Percentiles rank a stretch among this genome's conserved stretches.
Evolutionary conservation across 1,140 invertebrate species (phyloP).

Genomic region (Popillia japonica): DNA sequence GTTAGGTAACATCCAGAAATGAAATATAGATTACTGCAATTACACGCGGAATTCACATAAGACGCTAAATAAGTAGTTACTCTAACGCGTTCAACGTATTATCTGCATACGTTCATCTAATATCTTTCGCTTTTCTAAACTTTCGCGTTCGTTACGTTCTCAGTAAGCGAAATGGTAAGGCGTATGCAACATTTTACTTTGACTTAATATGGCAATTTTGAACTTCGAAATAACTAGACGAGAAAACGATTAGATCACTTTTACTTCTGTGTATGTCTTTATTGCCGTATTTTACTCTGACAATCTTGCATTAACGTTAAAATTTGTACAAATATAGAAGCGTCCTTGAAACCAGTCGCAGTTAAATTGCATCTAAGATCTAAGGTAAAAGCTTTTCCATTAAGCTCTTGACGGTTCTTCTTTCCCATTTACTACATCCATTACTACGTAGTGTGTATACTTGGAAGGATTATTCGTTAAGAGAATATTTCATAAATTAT

Average conservation of each 20-base stretch:
- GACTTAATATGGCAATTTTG: not conserved
- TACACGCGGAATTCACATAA: slow-evolving; percentile 16
- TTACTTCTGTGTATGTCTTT: too few relatives aligned
- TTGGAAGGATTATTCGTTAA: too few relatives aligned
- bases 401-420: too few relatives aligned
- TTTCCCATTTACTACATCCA: too few relatives aligned
- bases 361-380: too few relatives aligned
- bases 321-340: too few relatives aligned
- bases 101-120: not conserved
- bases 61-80: not conserved
- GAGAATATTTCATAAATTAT: too few relatives aligned
- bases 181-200: not conserved
- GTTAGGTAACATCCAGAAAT: slow-evolving; percentile 30
- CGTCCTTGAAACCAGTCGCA: too few relatives aligned
- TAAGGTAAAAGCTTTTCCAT: too few relatives aligned
- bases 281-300: too few relatives aligned
- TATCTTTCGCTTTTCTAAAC: slow-evolving; percentile 4
- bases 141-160: not conserved
- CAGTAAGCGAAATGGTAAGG: not conserved
- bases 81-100: not conserved
- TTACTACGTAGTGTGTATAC: too few relatives aligned
- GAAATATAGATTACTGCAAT: slow-evolving; percentile 18
- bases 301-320: too few relatives aligned
- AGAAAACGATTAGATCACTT: not conserved
- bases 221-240: not conserved